These are phyloP conservation scores for Turritopsis dohrnii DNA, from an alignment of 30 jellyfish, hydroid and myxozoan species.

Conservation along the genomic window DNA sequence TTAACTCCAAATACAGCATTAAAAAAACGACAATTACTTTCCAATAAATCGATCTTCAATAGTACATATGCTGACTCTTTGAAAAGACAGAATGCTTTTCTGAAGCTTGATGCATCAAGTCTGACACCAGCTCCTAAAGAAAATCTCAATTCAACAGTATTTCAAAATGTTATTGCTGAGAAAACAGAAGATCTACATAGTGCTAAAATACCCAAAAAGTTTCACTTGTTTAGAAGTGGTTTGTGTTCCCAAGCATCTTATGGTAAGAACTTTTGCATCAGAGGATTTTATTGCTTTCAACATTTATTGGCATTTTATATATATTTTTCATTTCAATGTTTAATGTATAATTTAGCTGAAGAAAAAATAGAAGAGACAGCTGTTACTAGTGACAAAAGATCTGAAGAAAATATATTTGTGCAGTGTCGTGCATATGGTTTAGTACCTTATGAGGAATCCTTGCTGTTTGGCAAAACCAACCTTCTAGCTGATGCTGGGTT, in stretches of 20 bases:
- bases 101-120: constrained; percentile 21
- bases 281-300: neutral
- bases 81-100: neutral
- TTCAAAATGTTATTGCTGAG: constrained; percentile 19
- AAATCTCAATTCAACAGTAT: constrained; percentile 12
- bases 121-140: neutral
- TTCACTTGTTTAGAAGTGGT: constrained; percentile 28
- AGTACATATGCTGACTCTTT: constrained; percentile 18
- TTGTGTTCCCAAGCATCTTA: neutral
- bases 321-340: neutral
- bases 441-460: constrained; percentile 35
- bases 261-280: neutral
- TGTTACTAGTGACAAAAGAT: neutral
- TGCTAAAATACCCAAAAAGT: constrained; percentile 20
- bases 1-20: constrained; percentile 47
- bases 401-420: constrained; percentile 9
- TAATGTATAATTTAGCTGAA: neutral
- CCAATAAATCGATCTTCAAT: constrained; percentile 48
- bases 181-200: constrained; percentile 2
- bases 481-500: constrained; percentile 75
- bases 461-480: constrained; percentile 17
- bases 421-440: constrained; percentile 25
- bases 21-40: constrained; percentile 34
- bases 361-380: neutral
- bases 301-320: neutral